Evolutionary conservation across 2,797 vertebrate species (phyloP), one percentile per base, ranked within the genome.

Genomic region (Peromyscus attwateri): DNA sequence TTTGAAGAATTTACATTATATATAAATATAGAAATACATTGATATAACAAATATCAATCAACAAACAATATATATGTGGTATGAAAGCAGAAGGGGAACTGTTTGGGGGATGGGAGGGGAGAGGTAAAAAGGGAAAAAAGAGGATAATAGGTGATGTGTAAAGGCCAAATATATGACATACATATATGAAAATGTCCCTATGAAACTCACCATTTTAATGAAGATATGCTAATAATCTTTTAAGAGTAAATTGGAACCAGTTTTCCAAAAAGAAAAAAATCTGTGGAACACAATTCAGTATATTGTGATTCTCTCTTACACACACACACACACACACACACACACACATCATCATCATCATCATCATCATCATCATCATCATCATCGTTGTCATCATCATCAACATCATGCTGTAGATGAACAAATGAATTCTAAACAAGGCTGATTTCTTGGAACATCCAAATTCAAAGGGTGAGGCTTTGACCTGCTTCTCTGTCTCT

Each of bases 401-500:
- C 13, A 40, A 27, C 14, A 34, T 40, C 52, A 52, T 12, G 68
- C 12, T 60, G 40, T 7, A 49, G 19, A 40, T 46, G 57, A 3
- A 88, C 49, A 87, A 79, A 73, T 66, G 34, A 13, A 88, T 62
- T 82, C 27, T 49, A 23, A 70, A 73, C 31, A 84, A 91, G 80
- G 29, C 27, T 55, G 23, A 62, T 66, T 87, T 91, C n/a, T 94
- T 70, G 21, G 75, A 68, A 96, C 95, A 91, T 57, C 6, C 40
- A 73, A 14, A 73, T 82, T 92, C 75, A 83, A 91, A 71, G 31
- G 40, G 34, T 57, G 83, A 97, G 40, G 77, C 71, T 87, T 88
- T 83, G 31, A 64, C 87, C 23, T 40, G 8, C 14, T 75, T 95
- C 87, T 49, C 93, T 66, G 5, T 81, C 85, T 34, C 66, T 17